Evolutionary conservation across 2,888 invertebrate species (phyloP).

Genomic region (Acronicta alni): DNA sequence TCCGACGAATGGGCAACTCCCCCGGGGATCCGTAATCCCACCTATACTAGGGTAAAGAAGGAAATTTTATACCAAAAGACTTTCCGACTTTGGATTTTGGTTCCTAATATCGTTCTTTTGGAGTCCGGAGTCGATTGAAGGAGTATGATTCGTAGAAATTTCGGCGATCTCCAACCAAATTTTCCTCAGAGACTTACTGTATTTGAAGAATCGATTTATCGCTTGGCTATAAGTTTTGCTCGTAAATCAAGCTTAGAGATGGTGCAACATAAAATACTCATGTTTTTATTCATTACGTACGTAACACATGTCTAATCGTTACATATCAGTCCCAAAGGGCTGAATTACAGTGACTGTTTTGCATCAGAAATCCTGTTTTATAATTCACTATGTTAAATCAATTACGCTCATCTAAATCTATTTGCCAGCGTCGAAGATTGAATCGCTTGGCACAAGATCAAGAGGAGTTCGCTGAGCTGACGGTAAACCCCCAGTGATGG

Average conservation of each 20-base stretch:
- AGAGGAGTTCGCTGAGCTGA: no score
- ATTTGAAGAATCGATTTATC: constrained; percentile 48
- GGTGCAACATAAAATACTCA: constrained; percentile 29
- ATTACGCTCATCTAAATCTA: no score
- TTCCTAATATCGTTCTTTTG: constrained; percentile 43
- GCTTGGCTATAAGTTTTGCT: constrained; percentile 38
- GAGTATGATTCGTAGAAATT: constrained; percentile 37
- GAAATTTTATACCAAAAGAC: constrained; percentile 56
- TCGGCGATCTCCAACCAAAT: constrained; percentile 37
- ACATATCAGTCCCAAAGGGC: background rate
- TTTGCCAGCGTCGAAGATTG: no score
- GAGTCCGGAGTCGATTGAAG: constrained; percentile 44
- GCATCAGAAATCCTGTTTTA: no score
- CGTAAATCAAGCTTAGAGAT: constrained; percentile 49
- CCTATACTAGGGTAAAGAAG: constrained; percentile 53
- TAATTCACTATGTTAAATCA: no score
- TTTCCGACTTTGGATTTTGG: constrained; percentile 45
- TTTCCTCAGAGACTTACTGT: constrained; percentile 37
- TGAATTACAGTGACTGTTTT: background rate
- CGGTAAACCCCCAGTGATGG: no score
- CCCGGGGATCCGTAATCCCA: constrained; percentile 63
- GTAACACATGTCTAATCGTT: background rate
- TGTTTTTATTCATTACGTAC: constrained; percentile 41
- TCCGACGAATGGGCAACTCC: constrained; percentile 54
- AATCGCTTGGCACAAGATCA: no score